A percentile compares a stretch with the other conserved stretches of the same genome.
Conservation (phyloP, 2,797 vertebrate genomes). For the Smutsia temminckii region DNA sequence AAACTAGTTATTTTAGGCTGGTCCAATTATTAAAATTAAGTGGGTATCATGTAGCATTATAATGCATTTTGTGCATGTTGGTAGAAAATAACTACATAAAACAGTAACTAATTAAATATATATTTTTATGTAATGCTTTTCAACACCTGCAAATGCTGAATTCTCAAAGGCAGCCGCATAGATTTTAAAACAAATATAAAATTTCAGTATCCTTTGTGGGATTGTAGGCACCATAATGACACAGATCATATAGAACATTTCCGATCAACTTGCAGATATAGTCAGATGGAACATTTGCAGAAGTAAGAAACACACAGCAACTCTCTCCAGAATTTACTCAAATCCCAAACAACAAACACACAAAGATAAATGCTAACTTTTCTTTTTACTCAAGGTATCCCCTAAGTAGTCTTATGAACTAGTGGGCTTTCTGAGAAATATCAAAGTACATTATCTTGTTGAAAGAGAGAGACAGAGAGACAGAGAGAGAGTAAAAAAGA, state of each 20-base stretch:
- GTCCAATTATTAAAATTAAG: constrained; percentile 57
- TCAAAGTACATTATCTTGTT: neutral
- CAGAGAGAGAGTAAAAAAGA: no score
- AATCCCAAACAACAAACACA: neutral
- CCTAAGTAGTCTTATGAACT: neutral
- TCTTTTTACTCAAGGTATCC: neutral
- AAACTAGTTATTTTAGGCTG: constrained; percentile 41
- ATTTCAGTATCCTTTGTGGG: constrained; percentile 8
- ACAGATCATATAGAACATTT: constrained; percentile 2
- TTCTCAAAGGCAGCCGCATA: constrained; percentile 7
- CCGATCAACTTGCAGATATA: neutral
- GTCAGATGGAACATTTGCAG: neutral
- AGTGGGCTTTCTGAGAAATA: neutral
- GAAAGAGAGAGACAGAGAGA: no score
- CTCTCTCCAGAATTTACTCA: neutral
- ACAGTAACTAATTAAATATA: neutral
- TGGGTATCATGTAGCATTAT: neutral
- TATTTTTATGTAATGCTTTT: constrained; percentile 18
- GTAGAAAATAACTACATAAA: neutral
- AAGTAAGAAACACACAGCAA: neutral
- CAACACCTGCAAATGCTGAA: neutral
- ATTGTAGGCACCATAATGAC: neutral
- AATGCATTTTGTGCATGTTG: neutral
- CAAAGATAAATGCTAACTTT: neutral
- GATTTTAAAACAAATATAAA: constrained; percentile 37